phyloP scores from a whole-genome alignment of 2,113 vertebrate species.

The Stegastes partitus region DNA sequence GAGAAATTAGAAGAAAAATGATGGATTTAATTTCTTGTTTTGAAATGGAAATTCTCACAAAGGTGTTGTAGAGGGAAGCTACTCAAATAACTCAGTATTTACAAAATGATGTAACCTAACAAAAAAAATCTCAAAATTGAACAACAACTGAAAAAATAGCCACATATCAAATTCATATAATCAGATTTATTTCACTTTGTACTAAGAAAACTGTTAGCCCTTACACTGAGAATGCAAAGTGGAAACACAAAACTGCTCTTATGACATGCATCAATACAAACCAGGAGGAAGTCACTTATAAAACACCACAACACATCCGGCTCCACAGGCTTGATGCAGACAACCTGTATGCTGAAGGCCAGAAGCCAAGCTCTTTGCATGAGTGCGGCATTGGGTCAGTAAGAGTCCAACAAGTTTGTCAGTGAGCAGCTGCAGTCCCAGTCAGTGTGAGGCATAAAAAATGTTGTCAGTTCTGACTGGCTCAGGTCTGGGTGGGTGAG shows the following conservation, averaged over 20 bases:
- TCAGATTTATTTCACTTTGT: constrained; percentile 64
- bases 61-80: neutral
- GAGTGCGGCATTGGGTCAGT: constrained; percentile 60
- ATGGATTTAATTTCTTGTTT: neutral
- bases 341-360: constrained; percentile 52
- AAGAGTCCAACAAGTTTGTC: constrained; percentile 52
- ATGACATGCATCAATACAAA: constrained; percentile 45
- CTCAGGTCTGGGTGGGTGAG: constrained; percentile 49
- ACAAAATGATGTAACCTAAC: neutral
- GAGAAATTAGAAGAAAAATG: neutral
- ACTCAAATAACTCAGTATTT: neutral
- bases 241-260: constrained; percentile 26
- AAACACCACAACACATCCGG: constrained; percentile 34
- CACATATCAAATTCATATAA: constrained; percentile 54
- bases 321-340: constrained; percentile 38
- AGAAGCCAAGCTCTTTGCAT: constrained; percentile 81
- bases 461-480: constrained; percentile 69
- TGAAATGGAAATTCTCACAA: neutral
- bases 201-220: constrained; percentile 26
- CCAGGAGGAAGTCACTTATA: constrained; percentile 5
- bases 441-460: constrained; percentile 67
- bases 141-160: constrained; percentile 34
- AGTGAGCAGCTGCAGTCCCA: constrained; percentile 69
- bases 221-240: constrained; percentile 37
- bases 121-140: constrained; percentile 4